Conservation (phyloP, 2,113 vertebrate genomes). For the Agelaius phoeniceus region DNA sequence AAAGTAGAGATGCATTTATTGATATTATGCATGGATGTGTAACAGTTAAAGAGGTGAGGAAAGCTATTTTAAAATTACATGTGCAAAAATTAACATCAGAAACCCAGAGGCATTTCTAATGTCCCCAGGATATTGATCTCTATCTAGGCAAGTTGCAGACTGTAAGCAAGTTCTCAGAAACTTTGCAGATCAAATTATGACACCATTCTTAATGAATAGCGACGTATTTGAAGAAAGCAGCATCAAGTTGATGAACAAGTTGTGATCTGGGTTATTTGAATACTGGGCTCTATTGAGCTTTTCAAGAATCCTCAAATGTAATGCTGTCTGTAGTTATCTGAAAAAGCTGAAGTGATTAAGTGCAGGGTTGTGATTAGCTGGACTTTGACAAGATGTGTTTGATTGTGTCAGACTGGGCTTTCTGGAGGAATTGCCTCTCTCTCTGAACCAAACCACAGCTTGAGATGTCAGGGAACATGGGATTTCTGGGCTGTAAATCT, state of each 20-base stretch:
- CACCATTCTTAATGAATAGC: background rate
- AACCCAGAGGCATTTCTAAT: background rate
- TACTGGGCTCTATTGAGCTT: constrained; percentile 48
- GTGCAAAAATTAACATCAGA: background rate
- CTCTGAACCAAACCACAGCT: constrained; percentile 58
- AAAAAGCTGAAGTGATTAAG: constrained; percentile 77
- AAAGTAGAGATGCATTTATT: background rate
- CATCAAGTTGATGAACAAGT: background rate
- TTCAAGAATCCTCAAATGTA: constrained; percentile 52
- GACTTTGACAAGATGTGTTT: constrained; percentile 77
- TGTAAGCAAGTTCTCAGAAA: background rate
- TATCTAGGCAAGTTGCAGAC: background rate
- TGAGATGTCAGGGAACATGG: constrained; percentile 66
- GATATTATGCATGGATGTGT: background rate
- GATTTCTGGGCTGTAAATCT: constrained; percentile 63
- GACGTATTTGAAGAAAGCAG: background rate
- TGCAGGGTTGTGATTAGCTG: constrained; percentile 74
- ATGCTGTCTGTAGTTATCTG: constrained; percentile 60
- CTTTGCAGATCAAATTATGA: background rate
- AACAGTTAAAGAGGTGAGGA: background rate
- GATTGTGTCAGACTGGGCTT: constrained; percentile 72
- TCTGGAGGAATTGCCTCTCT: constrained; percentile 71
- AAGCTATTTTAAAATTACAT: background rate
- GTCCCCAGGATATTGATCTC: background rate
- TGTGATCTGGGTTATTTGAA: constrained; percentile 58